Conservation (phyloP, 1,140 invertebrate species). For the Neodiprion pinetum region DNA sequence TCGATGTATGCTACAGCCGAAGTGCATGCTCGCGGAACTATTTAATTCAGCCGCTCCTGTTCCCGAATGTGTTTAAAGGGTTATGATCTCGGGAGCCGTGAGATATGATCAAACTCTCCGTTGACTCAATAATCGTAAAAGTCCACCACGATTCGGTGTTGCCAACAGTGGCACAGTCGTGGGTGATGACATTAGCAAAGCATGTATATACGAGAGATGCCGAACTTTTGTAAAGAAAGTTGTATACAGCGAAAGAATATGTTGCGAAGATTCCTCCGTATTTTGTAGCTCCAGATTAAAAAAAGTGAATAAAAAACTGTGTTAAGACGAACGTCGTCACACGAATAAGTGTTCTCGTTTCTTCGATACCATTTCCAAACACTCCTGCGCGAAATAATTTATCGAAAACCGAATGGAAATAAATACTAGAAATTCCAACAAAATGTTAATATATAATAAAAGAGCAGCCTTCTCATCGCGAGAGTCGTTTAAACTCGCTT, state of each 20-base stretch:
- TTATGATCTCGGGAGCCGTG: constrained; percentile 4
- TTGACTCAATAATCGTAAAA: background rate
- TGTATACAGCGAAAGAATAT: background rate
- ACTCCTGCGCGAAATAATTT: background rate
- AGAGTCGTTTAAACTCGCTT: constrained; percentile 7
- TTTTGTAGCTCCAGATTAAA: background rate
- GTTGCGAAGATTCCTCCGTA: background rate
- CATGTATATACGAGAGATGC: background rate
- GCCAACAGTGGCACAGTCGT: background rate
- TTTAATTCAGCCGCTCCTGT: constrained; percentile 27
- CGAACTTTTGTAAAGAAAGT: background rate
- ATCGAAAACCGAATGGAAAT: background rate
- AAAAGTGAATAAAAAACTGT: background rate
- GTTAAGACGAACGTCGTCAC: background rate
- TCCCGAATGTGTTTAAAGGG: constrained; percentile 14
- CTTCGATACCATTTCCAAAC: background rate
- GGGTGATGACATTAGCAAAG: background rate
- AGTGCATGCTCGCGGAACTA: constrained; percentile 27
- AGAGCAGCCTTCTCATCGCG: background rate
- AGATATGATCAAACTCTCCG: background rate
- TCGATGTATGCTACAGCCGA: constrained; percentile 19
- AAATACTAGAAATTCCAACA: background rate
- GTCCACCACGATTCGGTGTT: background rate
- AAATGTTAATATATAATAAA: background rate
- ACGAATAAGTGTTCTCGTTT: background rate